A percentile compares a stretch with the other conserved stretches of the same genome.
These are phyloP conservation scores for Dexiosoma caninum DNA, from an alignment of 2,888 invertebrate species.

Conservation along the genomic window DNA sequence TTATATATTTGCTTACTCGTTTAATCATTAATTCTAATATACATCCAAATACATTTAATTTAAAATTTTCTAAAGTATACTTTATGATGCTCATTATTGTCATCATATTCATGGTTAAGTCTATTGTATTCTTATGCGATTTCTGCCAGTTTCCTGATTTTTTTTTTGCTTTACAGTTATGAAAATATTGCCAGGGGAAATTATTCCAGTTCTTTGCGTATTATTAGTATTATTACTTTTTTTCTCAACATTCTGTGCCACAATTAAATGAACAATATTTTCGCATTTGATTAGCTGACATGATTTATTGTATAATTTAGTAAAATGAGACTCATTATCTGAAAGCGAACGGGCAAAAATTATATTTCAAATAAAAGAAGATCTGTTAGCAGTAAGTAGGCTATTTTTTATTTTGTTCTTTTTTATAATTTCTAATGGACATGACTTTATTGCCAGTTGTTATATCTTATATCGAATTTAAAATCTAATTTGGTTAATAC, in stretches of 20 bases:
- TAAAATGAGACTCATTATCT: neutral
- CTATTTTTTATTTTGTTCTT: too few relatives aligned
- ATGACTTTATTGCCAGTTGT: neutral
- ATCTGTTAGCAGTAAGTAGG: too few relatives aligned
- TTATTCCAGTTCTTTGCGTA: slow-evolving; percentile 1
- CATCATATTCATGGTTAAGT: slow-evolving; percentile 32
- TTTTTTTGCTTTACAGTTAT: neutral
- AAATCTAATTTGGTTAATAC: slow-evolving; percentile 54
- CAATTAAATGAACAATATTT: slow-evolving; percentile 24
- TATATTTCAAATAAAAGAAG: neutral
- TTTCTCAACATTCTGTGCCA: neutral
- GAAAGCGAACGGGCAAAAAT: neutral
- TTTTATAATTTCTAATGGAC: slow-evolving; percentile 2
- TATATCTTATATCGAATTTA: neutral
- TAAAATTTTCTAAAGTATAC: neutral
- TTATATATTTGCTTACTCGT: neutral
- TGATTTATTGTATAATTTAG: slow-evolving; percentile 54
- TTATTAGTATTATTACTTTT: neutral
- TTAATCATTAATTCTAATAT: neutral
- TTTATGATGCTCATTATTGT: slow-evolving; percentile 29
- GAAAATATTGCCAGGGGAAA: slow-evolving; percentile 11
- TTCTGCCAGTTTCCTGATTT: neutral
- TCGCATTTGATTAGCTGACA: slow-evolving; percentile 56
- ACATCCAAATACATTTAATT: neutral
- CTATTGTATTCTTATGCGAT: neutral